Conservation (phyloP, 2,888 invertebrate genomes). For the Augochlorella aurata region DNA sequence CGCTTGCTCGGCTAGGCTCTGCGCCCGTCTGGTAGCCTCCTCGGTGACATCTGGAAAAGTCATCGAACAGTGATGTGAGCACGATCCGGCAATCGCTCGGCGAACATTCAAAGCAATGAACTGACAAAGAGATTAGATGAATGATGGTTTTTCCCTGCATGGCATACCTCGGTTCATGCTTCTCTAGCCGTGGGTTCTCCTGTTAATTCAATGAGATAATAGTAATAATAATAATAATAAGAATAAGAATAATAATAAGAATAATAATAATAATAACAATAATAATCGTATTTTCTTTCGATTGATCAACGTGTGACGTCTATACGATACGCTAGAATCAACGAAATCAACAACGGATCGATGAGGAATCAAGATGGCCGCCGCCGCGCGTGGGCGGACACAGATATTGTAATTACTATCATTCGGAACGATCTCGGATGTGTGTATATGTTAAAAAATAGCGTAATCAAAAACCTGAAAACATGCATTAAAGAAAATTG, state of each 20-base stretch:
- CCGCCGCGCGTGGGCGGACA: background rate
- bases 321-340: slow-evolving; percentile 72
- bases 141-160: slow-evolving; percentile 81
- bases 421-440: slow-evolving; percentile 54
- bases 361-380: slow-evolving; percentile 66
- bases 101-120: slow-evolving; percentile 81
- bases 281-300: slow-evolving; percentile 8
- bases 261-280: no score
- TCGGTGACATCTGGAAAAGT: slow-evolving; percentile 80
- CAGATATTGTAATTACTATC: no score
- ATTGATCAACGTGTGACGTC: slow-evolving; percentile 70
- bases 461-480: slow-evolving; percentile 76
- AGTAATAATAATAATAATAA: no score
- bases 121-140: slow-evolving; percentile 81
- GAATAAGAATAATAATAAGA: no score
- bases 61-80: slow-evolving; percentile 19
- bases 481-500: slow-evolving; percentile 76
- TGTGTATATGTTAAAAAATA: slow-evolving; percentile 65
- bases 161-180: slow-evolving; percentile 81
- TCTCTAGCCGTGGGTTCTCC: slow-evolving; percentile 79
- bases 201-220: slow-evolving; percentile 79
- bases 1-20: slow-evolving; percentile 74
- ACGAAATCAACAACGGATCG: slow-evolving; percentile 61
- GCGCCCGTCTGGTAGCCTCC: slow-evolving; percentile 79
- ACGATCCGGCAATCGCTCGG: slow-evolving; percentile 41